Evolutionary conservation across 2,888 invertebrate species (phyloP), one percentile per base, ranked within the genome.

Genomic region (Cephus runcator): DNA sequence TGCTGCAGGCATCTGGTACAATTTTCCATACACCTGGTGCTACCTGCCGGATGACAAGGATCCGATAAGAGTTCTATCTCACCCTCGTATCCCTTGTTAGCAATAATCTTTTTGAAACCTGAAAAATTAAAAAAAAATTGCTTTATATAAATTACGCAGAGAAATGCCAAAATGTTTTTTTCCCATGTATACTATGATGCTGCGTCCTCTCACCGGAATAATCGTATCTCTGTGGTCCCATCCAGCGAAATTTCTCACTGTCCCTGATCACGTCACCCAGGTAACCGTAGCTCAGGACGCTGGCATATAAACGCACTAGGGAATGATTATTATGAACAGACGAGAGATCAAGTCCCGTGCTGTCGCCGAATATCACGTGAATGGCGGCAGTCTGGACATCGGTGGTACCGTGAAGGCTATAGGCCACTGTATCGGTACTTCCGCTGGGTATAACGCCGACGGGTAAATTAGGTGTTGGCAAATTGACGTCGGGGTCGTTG

Each of bases 151-250:
- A 30, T 11, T 30, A 40, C 40, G 6, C 40, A 40, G 40, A 23
- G 23, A 56, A 56, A 9, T 23, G 23, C 56, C 12, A 33, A 69
- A 11, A 69, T 4, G 11, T 11, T 3, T 23, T 31, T 30, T 12
- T 11, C 1, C 4, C 31, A 23, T 11, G 12, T 15, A 71, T 31
- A n/a, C 71, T 12, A 12, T 4, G 11, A 31, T 9, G 0, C 36
- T 35, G 69, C 23, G 30, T 73, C 36, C 34, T 77, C 86, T 84
- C 88, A 95, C 96, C 96, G 77, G 95, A 94, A 91, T 95, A 95
- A 86, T 96, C 95, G 88, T 97, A 97, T 82, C 97, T 93, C 82
- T 94, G 94, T 30, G 97, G 97, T 69, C 97, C 97, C 95, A 97
- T 95, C 96, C 96, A 97, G 73, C 97, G 93, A 85, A 96, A 95